Evolutionary conservation across 1,140 invertebrate species (phyloP), one percentile per base, ranked within the genome.

Genomic region (Geopemphigus sp.): DNA sequence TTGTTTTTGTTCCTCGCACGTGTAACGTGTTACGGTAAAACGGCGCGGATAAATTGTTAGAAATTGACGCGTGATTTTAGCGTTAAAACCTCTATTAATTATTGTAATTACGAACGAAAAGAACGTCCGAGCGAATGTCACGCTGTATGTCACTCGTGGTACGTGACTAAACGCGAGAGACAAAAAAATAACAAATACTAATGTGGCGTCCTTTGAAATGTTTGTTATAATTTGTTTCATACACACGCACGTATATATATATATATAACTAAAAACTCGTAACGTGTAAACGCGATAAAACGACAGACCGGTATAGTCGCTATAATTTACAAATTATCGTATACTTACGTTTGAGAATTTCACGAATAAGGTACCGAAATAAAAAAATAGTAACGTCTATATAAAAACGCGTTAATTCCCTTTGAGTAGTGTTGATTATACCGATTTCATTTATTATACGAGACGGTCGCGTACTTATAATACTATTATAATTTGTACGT

Each of bases 371-470:
- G 32, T 39, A 4, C 8, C 8, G 8, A 8, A 39, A 39, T 3
- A 39, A 39, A 8, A 39, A 39, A 39, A 39, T 4, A 39, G 8
- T 8, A 39, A 39, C 1, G n/a, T n/a, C 10, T 54, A 54, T 19
- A 54, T 19, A 54, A 56, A 56, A 39, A 39, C 32, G 8, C 19
- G 6, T n/a, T 56, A 22, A 56, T n/a, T 50, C 45, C n/a, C 22
- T 50, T 50, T 68, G 39, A 50, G 22, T 50, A 15, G 47, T 26
- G 24, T 68, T 68, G 47, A 68, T 68, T 68, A 22, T 47, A 24
- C 45, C 45, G 66, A 68, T 68, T 68, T 50, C 24, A 24, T 68
- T 68, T 50, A 68, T 68, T 50, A 68, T 68, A 68, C 66, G 47
- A 68, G 66, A 24, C 66, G 39, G 66, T 39, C 47, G 45, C 66